Evolutionary conservation across 2,797 vertebrate species (phyloP).

Genomic region (Pelobates cultripes): DNA sequence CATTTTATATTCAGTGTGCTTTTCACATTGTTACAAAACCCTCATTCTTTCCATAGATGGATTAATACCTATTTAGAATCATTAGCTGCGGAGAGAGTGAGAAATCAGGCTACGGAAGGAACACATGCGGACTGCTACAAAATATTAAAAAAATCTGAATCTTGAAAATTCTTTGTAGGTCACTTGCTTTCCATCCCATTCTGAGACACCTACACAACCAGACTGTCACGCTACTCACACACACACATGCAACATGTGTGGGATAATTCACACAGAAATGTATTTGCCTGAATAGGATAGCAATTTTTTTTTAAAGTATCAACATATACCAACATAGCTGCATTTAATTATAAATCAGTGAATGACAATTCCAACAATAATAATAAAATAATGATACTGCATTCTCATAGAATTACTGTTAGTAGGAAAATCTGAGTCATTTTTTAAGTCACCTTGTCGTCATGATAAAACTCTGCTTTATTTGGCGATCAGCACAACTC

Average conservation of each 20-base stretch:
- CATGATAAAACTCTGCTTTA: too few species aligned
- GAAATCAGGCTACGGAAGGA: background rate
- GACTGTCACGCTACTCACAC: background rate
- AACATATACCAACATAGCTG: too few species aligned
- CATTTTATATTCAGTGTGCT: conserved; percentile 1
- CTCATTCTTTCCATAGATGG: background rate
- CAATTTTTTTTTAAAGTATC: too few species aligned
- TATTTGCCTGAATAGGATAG: too few species aligned
- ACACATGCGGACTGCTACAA: background rate
- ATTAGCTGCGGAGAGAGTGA: conserved; percentile 3
- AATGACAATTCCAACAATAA: too few species aligned
- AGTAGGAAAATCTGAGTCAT: too few species aligned
- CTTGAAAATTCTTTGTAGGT: conserved; percentile 26
- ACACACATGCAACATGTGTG: too few species aligned
- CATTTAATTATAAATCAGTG: background rate
- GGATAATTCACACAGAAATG: too few species aligned
- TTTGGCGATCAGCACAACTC: too few species aligned
- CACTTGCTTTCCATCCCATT: conserved; percentile 15
- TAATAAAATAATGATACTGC: too few species aligned
- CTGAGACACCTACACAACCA: conserved; percentile 36
- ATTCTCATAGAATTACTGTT: too few species aligned
- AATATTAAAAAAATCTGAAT: conserved; percentile 8
- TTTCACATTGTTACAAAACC: conserved; percentile 5
- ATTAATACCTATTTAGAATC: conserved; percentile 19
- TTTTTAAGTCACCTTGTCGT: too few species aligned